These are phyloP conservation scores for Toxotes lorentzi DNA, from an alignment of 2,797 vertebrate species.

Conservation along the genomic window DNA sequence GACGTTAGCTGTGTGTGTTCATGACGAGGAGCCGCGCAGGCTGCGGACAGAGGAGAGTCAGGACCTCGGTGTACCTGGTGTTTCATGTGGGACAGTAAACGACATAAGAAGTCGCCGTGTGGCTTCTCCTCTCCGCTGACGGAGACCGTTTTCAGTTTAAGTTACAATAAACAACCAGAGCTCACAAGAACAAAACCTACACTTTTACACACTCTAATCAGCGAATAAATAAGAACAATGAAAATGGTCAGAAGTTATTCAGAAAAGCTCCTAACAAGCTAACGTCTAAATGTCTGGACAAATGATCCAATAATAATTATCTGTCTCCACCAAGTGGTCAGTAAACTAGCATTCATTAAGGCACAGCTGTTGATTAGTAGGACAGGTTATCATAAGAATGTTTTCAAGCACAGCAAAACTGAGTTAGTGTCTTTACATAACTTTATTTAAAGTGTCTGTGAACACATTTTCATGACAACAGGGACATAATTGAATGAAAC, in stretches of 20 bases:
- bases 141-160: conserved; percentile 45
- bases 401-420: neutral
- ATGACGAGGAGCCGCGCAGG: neutral
- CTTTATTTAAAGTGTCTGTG: conserved; percentile 62
- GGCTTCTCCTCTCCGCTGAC: conserved; percentile 7
- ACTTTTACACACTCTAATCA: too few species aligned
- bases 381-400: neutral
- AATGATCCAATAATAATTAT: neutral
- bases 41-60: neutral
- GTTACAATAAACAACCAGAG: conserved; percentile 37
- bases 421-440: conserved; percentile 4
- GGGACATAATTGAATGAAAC: neutral
- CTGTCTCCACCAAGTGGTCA: conserved; percentile 51
- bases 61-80: neutral
- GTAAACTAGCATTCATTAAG: neutral
- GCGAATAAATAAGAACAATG: too few species aligned
- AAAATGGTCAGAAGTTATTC: neutral
- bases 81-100: neutral
- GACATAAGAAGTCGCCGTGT: neutral
- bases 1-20: conserved; percentile 1
- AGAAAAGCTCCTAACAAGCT: neutral
- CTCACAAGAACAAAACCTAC: neutral
- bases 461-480: conserved; percentile 38
- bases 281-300: neutral
- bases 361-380: neutral